Base-by-base conservation (phyloP, 2,113 vertebrate genomes). In the Girardinichthys multiradiatus region DNA sequence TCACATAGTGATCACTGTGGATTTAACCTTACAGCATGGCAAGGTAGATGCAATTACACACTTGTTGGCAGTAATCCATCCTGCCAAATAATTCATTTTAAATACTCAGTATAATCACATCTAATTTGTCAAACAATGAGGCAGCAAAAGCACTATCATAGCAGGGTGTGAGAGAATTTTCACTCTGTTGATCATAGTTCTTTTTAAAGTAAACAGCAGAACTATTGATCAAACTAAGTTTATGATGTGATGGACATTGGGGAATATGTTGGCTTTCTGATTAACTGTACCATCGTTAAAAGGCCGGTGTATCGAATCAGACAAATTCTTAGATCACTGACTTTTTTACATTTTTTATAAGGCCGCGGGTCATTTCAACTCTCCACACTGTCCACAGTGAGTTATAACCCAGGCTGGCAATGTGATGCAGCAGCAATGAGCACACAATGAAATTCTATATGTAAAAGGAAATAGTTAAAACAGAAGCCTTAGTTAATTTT, bases 1-100 rank as follows among this genome's bases (percentile, higher is more conserved):
- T 74, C 42, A 74, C 48, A 65, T 63, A 8, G 59, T 65, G 42
- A 81, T 78, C 31, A n/a, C 65, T 72, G 65, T 45, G 62, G 75
- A 75, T 80, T 89, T 64, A 60, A 74, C 66, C 80, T 81, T 51
- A 19, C 48, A 64, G 51, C 70, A 30, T 31, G 35, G 80, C 70
- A 86, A 35, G 76, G 30, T 75, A 77, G 82, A 90, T 89, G 84
- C 5, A 86, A 89, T 90, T 72, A 87, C 59, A 84, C 67, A 73
- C 68, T 74, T 28, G 45, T 13, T 71, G 76, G 62, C 58, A 69
- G 31, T 0, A 7, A 17, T 76, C 29, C 67, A 64, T 57, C 17
- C 54, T n/a, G 35, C 39, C 70, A 31, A 77, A 76, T 78, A 13
- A 70, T 21, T 42, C 4, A 15, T 62, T 76, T 21, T 45, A 48